Conservation (phyloP, 2,797 vertebrate genomes). For the Trachops cirrhosus region DNA sequence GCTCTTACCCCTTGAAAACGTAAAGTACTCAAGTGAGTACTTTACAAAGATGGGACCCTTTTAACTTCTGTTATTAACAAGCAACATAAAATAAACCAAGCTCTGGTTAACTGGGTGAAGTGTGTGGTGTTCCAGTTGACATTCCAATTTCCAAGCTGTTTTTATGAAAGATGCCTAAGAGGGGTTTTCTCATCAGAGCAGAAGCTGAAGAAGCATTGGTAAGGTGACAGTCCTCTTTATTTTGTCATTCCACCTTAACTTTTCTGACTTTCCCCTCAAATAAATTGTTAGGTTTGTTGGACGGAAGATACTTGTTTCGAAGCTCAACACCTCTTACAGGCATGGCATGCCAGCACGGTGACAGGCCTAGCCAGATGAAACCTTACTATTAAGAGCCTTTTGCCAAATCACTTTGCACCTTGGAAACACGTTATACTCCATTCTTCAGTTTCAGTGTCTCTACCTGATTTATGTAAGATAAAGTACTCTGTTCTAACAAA, state of each 20-base stretch:
- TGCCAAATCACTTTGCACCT: background rate
- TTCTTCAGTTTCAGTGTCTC: background rate
- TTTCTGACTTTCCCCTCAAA: background rate
- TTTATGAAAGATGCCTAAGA: background rate
- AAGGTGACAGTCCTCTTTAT: background rate
- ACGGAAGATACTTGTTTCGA: background rate
- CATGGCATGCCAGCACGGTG: background rate
- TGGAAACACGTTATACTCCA: background rate
- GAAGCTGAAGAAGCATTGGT: background rate
- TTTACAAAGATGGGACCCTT: background rate
- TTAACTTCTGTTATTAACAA: slow-evolving; percentile 15
- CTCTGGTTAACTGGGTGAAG: background rate
- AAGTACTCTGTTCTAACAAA: background rate
- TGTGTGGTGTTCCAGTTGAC: background rate
- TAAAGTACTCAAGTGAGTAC: background rate
- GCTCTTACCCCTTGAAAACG: background rate
- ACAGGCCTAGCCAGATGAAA: background rate
- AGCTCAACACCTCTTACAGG: background rate
- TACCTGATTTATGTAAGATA: background rate
- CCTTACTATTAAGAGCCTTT: background rate
- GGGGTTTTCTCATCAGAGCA: background rate
- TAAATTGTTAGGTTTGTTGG: background rate
- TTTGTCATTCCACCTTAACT: background rate
- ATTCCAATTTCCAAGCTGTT: background rate
- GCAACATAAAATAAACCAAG: slow-evolving; percentile 24